Evolutionary conservation across 2,797 vertebrate genomes (phyloP), one percentile per base, ranked within the genome.

Genomic region (Danio kyathit): DNA sequence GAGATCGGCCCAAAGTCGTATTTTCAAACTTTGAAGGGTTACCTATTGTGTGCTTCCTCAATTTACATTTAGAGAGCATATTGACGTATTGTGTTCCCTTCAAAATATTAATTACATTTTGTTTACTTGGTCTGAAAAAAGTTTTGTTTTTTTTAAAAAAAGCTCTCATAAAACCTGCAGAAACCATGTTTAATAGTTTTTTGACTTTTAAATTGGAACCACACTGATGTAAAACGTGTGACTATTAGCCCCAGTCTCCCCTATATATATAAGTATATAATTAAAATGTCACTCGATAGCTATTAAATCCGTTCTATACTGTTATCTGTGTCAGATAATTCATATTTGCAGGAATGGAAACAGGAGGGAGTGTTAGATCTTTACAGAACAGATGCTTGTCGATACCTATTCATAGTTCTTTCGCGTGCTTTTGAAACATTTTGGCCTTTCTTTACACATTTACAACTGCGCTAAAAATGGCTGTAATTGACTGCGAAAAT

Each of bases 401-500:
- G 69, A 71, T 80, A 76, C 61, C 49, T 64, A 54, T 74, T 82
- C 72, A 38, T 77, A 63, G 76, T 57, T 76, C 48, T 38, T 49
- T 66, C 43, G 17, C 54, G 16, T 63, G 66, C 51, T 70, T 54
- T 63, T 46, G 41, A 77, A 74, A 60, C 43, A 48, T 64, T 79
- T 67, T 7, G 52, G 44, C n/a, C 13, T 64, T 81, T 75, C 66
- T 74, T 57, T 79, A 49, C 60, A 63, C 49, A 56, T 59, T 79
- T 74, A 86, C 80, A 75, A 66, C 79, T 64, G 69, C 56, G 16
- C 66, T 41, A 74, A 56, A 81, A 79, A 78, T 61, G 57, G 21
- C 75, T 82, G 69, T 82, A 84, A 84, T 66, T 64, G 56, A 73
- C 71, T 76, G 48, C 52, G 72, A 82, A 83, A 79, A 83, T 80